Percentiles rank a stretch among this genome's conserved stretches.
Evolutionary conservation across 92 coral and sea anemone species (phyloP).

Genomic region (Palythoa caribaeorum): DNA sequence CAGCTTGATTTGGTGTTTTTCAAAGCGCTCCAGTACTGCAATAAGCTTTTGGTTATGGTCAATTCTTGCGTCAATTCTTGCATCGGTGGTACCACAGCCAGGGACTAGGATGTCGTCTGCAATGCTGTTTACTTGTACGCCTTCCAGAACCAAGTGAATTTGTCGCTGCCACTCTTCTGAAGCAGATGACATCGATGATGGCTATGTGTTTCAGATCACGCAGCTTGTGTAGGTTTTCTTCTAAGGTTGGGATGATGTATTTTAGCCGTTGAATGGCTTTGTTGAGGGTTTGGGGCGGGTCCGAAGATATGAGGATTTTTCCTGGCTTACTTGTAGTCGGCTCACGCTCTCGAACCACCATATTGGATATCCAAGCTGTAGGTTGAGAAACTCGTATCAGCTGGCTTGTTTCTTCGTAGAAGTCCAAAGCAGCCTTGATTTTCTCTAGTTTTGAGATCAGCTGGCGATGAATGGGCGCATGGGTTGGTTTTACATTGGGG

Average conservation of each 20-base stretch:
- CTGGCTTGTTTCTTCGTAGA: constrained; percentile 38
- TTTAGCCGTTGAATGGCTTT: constrained; percentile 23
- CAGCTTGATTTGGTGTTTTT: constrained; percentile 49
- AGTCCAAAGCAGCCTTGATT: constrained; percentile 36
- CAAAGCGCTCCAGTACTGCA: too few species aligned
- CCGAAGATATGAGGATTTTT: constrained; percentile 30
- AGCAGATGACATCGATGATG: constrained; percentile 20
- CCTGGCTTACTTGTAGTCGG: neutral
- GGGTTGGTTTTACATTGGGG: neutral
- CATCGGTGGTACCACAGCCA: neutral
- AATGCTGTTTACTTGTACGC: constrained; percentile 37
- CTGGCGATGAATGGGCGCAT: constrained; percentile 57
- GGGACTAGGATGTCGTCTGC: neutral
- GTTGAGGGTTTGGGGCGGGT: constrained; percentile 56
- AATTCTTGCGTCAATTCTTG: constrained; percentile 41
- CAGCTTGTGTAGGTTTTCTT: neutral
- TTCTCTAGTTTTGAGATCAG: constrained; percentile 14
- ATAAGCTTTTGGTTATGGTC: constrained; percentile 9
- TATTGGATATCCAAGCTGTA: too few species aligned
- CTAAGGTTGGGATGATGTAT: too few species aligned
- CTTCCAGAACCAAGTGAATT: constrained; percentile 50
- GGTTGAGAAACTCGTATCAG: too few species aligned
- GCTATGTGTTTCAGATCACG: constrained; percentile 31
- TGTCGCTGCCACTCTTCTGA: constrained; percentile 53
- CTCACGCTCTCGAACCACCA: too few species aligned